phyloP scores from a whole-genome alignment of 2,888 invertebrate species.

The Mesopsocus fuscifrons region DNA sequence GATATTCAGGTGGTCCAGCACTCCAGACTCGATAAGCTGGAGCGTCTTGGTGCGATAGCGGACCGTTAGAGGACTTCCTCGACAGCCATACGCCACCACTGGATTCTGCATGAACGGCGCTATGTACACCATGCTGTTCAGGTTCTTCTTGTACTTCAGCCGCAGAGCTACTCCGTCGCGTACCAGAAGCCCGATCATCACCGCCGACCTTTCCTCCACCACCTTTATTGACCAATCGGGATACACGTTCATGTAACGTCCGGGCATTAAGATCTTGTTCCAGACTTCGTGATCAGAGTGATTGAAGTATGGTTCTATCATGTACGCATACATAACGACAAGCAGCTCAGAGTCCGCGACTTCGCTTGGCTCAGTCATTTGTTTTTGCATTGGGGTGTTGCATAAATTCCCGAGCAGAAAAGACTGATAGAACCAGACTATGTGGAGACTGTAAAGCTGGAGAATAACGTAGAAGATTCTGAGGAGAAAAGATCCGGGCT shows the following conservation, averaged over 20 bases:
- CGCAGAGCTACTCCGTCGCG: neutral
- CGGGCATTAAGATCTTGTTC: neutral
- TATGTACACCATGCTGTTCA: neutral
- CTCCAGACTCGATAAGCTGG: neutral
- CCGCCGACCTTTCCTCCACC: neutral
- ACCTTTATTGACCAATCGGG: neutral
- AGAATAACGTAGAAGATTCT: neutral
- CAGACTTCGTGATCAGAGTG: neutral
- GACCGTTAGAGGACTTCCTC: neutral
- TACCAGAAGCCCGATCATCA: neutral
- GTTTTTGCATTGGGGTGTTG: neutral
- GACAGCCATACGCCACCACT: neutral
- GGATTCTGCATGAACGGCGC: neutral
- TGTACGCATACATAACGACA: neutral
- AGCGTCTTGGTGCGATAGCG: neutral
- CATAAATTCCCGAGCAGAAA: neutral
- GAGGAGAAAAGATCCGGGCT: neutral
- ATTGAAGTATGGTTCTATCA: neutral
- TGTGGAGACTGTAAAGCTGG: neutral
- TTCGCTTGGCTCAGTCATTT: neutral
- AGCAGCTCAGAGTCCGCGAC: neutral
- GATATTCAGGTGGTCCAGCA: neutral
- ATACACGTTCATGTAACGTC: neutral
- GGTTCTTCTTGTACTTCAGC: too few species aligned
- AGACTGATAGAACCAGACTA: neutral